phyloP scores from a whole-genome alignment of 2,113 vertebrate genomes.

The Vulpes ferrilata region DNA sequence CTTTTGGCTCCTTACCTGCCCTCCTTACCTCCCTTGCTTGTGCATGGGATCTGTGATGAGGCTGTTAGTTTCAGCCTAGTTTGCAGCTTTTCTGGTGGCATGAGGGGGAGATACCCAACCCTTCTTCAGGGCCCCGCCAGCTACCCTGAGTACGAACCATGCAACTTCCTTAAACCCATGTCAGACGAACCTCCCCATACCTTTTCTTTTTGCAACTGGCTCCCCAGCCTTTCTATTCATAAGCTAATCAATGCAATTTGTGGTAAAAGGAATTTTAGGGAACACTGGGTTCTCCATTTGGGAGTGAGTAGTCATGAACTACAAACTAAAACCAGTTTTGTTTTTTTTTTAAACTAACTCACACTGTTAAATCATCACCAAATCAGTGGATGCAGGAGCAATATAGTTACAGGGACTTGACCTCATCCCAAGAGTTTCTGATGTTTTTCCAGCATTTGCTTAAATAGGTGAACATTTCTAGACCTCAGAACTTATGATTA shows the following conservation, averaged over 20 bases:
- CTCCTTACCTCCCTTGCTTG: neutral
- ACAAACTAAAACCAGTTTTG: neutral
- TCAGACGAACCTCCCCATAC: neutral
- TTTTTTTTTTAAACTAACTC: neutral
- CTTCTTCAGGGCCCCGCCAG: neutral
- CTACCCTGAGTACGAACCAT: neutral
- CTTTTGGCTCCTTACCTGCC: neutral
- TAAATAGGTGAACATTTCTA: constrained; percentile 46
- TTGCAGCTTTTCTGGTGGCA: neutral
- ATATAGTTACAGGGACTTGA: neutral
- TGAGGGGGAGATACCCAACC: neutral
- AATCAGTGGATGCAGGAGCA: neutral
- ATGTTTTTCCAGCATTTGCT: constrained; percentile 27
- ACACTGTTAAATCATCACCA: neutral
- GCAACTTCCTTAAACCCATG: neutral
- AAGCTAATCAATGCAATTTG: neutral
- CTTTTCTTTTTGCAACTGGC: neutral
- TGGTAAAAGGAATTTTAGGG: neutral
- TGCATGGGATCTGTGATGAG: neutral
- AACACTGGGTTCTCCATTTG: neutral
- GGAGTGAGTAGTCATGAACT: neutral
- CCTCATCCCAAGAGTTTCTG: neutral
- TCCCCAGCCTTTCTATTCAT: neutral
- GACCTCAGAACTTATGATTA: neutral
- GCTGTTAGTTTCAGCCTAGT: neutral